phyloP scores from a whole-genome alignment of 2,113 vertebrate species.

The Takifugu flavidus region DNA sequence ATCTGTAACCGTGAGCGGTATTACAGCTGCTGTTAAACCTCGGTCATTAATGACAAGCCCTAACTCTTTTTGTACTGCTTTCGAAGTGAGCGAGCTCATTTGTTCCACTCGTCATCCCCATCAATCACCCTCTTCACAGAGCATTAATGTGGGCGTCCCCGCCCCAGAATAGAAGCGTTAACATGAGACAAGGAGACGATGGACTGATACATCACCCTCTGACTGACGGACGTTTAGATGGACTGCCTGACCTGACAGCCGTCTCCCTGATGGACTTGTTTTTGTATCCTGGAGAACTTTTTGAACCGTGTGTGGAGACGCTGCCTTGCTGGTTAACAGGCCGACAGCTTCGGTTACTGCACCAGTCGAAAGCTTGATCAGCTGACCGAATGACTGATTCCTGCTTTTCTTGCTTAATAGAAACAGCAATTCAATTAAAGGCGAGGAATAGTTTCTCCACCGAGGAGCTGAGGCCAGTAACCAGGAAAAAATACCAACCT shows the following conservation, averaged over 20 bases:
- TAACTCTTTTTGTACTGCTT: constrained; percentile 44
- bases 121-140: constrained; percentile 41
- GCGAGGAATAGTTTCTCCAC: constrained; percentile 3
- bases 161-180: background rate
- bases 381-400: constrained; percentile 30
- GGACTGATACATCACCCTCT: constrained; percentile 19
- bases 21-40: constrained; percentile 58
- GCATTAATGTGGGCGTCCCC: constrained; percentile 1
- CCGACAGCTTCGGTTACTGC: too few relatives aligned
- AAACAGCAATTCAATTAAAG: constrained; percentile 44
- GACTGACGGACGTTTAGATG: constrained; percentile 9
- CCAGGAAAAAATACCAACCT: constrained; percentile 54
- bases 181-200: background rate
- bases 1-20: constrained; percentile 28
- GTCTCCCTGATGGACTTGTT: background rate
- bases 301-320: background rate
- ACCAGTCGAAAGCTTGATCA: background rate
- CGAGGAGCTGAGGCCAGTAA: constrained; percentile 24
- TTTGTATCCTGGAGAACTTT: background rate
- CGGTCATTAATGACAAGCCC: constrained; percentile 45
- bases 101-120: constrained; percentile 42
- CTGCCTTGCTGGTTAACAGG: background rate
- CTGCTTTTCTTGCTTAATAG: constrained; percentile 7
- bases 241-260: constrained; percentile 11
- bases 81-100: constrained; percentile 47